Evolutionary conservation across 2,113 vertebrate species (phyloP), one percentile per base, ranked within the genome.

Genomic region (Origma solitaria): DNA sequence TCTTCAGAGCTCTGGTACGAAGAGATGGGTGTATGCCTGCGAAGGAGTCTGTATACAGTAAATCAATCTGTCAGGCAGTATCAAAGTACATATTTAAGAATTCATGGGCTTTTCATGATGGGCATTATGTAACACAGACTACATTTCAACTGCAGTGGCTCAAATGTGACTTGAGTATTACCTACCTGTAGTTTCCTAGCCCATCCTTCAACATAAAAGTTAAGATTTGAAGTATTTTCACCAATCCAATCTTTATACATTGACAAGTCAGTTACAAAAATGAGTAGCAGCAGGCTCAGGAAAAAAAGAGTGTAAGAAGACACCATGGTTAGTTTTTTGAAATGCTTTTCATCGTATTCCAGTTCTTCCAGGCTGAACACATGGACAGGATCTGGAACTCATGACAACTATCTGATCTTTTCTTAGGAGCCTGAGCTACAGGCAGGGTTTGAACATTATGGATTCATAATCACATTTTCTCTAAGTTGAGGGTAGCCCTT

Each of bases 11-110:
- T 87, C 33, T 72, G 38, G 45, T 57, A 47, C 0, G 0, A 38
- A 49, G 54, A 80, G 45, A 69, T 16, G 66, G 33, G 58, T 69
- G 45, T 14, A 30, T 0, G 42, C 44, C 22, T 31, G 62, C 0
- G 0, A 47, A 85, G 47, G 42, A 95, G 35, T 7, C 79, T 51
- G 31, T 50, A 38, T 47, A 62, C 38, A 58, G 78, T 88, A 95
- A 96, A 90, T 76, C 87, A 77, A 95, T 65, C 93, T 95, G 87
- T 62, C 94, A 91, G 71, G 47, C 38, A 77, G 62, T 80, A 95
- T 90, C 82, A 77, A 89, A 94, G 81, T 65, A 87, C 62, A 22
- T 47, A 45, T 51, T 94, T 92, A 95, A 91, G 89, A 95, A 97
- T 91, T 95, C 54, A 93, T 94, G 82, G 70, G 85, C 45, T 92